phyloP scores from a whole-genome alignment of 2,888 invertebrate species.

The Stenolophus ochropezus region DNA sequence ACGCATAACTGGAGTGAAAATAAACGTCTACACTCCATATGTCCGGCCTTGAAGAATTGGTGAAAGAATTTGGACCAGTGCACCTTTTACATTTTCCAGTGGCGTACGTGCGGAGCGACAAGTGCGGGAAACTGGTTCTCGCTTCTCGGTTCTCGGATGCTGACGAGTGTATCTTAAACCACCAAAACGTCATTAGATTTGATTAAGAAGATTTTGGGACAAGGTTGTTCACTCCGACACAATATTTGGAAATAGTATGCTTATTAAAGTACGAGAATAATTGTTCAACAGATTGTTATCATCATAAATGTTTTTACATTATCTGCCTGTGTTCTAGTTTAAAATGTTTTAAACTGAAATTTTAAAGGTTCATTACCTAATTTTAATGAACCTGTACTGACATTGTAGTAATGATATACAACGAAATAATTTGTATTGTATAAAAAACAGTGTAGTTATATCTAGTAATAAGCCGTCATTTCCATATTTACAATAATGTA shows the following conservation, averaged over 20 bases:
- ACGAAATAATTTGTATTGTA: neutral
- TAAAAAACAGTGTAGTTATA: no score
- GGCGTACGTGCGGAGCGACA: neutral
- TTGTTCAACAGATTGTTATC: neutral
- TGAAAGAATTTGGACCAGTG: constrained; percentile 18
- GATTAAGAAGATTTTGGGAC: neutral
- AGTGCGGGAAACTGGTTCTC: no score
- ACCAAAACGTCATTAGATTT: neutral
- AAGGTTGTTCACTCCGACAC: neutral
- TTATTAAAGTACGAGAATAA: neutral
- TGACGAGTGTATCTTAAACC: neutral
- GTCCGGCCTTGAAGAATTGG: neutral
- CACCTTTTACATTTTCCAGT: constrained; percentile 10
- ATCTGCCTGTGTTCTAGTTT: neutral
- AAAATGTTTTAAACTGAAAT: neutral
- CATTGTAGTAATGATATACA: neutral
- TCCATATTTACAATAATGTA: no score
- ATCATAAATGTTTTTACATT: neutral
- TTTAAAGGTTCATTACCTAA: neutral
- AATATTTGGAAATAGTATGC: neutral
- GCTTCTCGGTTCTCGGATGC: neutral
- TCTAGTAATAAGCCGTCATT: no score
- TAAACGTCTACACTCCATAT: neutral
- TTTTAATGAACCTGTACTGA: neutral
- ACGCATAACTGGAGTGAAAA: constrained; percentile 21